phyloP scores from a whole-genome alignment of 2,797 vertebrate genomes.

The Chaenodraco wilsoni region DNA sequence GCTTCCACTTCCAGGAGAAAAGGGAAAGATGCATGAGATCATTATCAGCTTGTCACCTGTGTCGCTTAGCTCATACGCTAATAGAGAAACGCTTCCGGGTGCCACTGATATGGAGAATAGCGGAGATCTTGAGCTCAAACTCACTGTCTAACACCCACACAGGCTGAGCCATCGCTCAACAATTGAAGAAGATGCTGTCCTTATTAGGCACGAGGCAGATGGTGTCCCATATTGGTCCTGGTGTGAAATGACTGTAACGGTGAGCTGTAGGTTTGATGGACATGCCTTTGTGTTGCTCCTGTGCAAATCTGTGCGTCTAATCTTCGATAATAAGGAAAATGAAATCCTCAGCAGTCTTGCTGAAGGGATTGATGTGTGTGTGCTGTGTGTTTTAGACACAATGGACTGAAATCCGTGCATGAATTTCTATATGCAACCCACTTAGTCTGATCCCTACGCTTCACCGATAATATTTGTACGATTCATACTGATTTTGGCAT shows the following conservation, averaged over 20 bases:
- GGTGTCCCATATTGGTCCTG: slow-evolving; percentile 67
- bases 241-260: slow-evolving; percentile 56
- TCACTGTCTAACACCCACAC: slow-evolving; percentile 19
- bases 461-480: not conserved
- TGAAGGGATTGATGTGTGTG: not conserved
- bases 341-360: not conserved
- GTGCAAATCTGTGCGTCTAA: slow-evolving; percentile 1
- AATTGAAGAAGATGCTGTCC: slow-evolving; percentile 51
- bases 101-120: slow-evolving; percentile 18
- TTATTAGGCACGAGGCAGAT: slow-evolving; percentile 72
- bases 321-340: slow-evolving; percentile 15
- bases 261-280: slow-evolving; percentile 40
- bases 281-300: slow-evolving; percentile 29
- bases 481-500: not conserved
- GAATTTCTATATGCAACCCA: not conserved
- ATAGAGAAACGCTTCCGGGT: slow-evolving; percentile 19
- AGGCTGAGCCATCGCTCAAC: slow-evolving; percentile 44
- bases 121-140: slow-evolving; percentile 33
- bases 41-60: slow-evolving; percentile 38
- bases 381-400: not conserved
- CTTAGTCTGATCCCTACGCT: not conserved
- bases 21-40: slow-evolving; percentile 25
- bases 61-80: slow-evolving; percentile 8
- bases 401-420: not conserved
- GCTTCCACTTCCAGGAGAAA: slow-evolving; percentile 3